Evolutionary conservation across 2,113 vertebrate genomes (phyloP).

Genomic region (Dendropsophus ebraccatus): DNA sequence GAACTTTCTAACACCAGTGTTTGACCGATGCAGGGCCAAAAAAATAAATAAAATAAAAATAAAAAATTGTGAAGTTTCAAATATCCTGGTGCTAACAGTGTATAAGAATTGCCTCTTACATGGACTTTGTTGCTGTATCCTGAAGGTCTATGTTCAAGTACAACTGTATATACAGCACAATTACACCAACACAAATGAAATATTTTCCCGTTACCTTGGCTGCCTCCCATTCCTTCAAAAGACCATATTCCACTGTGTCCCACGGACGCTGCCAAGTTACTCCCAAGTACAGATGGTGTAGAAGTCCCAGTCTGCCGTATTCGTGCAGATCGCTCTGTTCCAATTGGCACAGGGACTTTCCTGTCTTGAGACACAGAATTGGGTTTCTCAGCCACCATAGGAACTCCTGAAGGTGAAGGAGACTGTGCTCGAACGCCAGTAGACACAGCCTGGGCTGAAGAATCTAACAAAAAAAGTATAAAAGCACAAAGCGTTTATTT

Average conservation of each 20-base stretch:
- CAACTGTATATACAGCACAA: too few species aligned
- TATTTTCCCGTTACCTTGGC: slow-evolving; percentile 77
- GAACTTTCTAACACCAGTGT: too few species aligned
- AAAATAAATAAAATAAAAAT: too few species aligned
- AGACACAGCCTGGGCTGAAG: slow-evolving; percentile 87
- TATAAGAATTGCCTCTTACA: too few species aligned
- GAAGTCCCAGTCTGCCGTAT: slow-evolving; percentile 97
- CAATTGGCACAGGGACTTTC: slow-evolving; percentile 96
- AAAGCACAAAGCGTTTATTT: background rate
- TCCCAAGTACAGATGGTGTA: slow-evolving; percentile 90
- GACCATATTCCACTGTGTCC: slow-evolving; percentile 99
- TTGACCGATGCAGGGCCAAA: too few species aligned
- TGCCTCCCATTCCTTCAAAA: slow-evolving; percentile 94
- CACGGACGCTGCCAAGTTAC: slow-evolving; percentile 91
- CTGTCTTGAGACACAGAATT: slow-evolving; percentile 90
- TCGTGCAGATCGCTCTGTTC: slow-evolving; percentile 94
- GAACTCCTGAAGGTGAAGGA: slow-evolving; percentile 87
- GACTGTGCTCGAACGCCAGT: slow-evolving; percentile 89
- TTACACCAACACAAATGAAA: too few species aligned
- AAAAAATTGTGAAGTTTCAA: too few species aligned
- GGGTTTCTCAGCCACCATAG: slow-evolving; percentile 88
- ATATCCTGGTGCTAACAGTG: too few species aligned
- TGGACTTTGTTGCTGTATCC: too few species aligned
- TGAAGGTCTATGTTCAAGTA: too few species aligned
- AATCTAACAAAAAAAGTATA: slow-evolving; percentile 71